Evolutionary conservation across 2,113 vertebrate genomes (phyloP).

Genomic region (Pica pica): DNA sequence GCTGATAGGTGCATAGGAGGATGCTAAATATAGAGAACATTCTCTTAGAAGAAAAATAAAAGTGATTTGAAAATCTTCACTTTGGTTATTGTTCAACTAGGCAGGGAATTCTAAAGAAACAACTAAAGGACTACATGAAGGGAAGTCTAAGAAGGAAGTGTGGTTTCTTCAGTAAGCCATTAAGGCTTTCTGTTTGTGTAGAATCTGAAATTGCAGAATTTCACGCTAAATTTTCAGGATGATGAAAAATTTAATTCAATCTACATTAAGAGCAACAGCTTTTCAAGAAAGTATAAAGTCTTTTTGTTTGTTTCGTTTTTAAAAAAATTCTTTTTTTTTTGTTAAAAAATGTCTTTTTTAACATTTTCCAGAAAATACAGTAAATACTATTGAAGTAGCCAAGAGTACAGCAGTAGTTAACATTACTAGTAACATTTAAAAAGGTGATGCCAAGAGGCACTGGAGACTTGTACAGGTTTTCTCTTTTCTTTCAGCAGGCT

Average conservation of each 20-base stretch:
- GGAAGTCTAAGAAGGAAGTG: constrained; percentile 2
- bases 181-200: constrained; percentile 2
- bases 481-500: background rate
- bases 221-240: background rate
- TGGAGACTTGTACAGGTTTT: background rate
- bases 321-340: background rate
- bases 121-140: background rate
- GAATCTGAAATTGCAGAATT: background rate
- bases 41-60: constrained; percentile 26
- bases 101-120: background rate
- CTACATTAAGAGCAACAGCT: background rate
- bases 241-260: constrained; percentile 26
- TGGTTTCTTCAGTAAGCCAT: background rate
- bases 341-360: background rate
- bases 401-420: background rate
- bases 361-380: background rate
- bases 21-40: constrained; percentile 49
- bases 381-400: background rate
- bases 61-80: constrained; percentile 17
- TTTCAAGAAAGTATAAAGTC: background rate
- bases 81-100: constrained; percentile 6
- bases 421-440: background rate
- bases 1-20: constrained; percentile 56
- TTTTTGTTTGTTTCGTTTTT: background rate
- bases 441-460: background rate